Base-by-base conservation (phyloP, 2,797 vertebrate species). In the Acanthis flammea region DNA sequence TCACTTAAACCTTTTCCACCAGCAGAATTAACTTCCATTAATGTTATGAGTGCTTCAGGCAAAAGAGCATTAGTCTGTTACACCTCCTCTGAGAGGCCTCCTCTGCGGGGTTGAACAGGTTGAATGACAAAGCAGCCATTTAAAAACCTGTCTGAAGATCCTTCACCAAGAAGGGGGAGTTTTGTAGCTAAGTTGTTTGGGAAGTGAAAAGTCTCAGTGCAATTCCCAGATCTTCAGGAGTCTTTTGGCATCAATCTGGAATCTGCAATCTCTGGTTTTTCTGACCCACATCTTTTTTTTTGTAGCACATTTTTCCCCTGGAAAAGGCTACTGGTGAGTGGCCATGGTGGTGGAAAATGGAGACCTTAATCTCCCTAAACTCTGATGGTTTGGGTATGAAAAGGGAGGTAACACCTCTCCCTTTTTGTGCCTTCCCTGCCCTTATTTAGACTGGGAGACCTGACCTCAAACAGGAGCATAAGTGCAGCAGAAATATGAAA, bases 21-120 rank as follows among this genome's bases (percentile, higher is more conserved):
- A 37, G 76, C 90, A 84, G 88, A 96, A 96, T 96, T 96, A 95
- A 93, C 82, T 95, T 90, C 88, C 63, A 75, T 90, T 96, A 93
- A 90, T 94, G 86, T 71, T 90, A 70, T 28, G 77, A 93, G 67
- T 33, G 86, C 92, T 94, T 28, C 68, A 89, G 93, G 92, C 93
- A 85, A 94, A 91, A 88, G 83, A 86, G 60, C 90, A 58, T 91
- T 95, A 92, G 83, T 81, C 54, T 92, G 77, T 94, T 91, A 75
- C 60, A 84, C 80, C 90, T 95, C 93, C 91, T 94, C 58, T 66
- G 94, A 91, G 94, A 78, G 72, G 60, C 42, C 44, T 83, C 60
- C 86, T 90, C 90, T 58, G 19, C 0, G 3, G 85, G 37, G 44
- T 19, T 87, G 90, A 91, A 57, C 66, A 87, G 88, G 86, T 51